These are phyloP conservation scores for Cheilosia variabilis DNA, from an alignment of 2,888 invertebrate genomes.

Conservation along the genomic window DNA sequence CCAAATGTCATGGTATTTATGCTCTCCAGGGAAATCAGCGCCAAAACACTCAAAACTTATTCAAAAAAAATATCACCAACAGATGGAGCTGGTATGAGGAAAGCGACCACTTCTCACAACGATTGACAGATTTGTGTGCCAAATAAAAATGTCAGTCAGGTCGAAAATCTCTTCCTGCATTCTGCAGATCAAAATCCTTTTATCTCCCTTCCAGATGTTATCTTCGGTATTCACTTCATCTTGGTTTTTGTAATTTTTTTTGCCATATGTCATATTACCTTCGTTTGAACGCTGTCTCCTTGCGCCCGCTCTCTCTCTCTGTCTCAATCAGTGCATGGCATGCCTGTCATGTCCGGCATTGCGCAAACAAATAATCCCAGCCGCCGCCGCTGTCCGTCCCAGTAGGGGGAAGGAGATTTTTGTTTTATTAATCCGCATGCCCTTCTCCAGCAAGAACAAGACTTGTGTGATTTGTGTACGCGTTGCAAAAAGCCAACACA, in stretches of 20 bases:
- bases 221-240: constrained; percentile 65
- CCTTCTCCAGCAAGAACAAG: constrained; percentile 14
- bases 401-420: constrained; percentile 30
- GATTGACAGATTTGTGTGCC: constrained; percentile 62
- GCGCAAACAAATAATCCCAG: constrained; percentile 66
- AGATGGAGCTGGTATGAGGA: too few relatives aligned
- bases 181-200: constrained; percentile 63
- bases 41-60: too few relatives aligned
- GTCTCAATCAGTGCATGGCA: constrained; percentile 59
- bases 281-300: background rate
- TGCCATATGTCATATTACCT: background rate
- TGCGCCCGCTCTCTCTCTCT: constrained; percentile 13
- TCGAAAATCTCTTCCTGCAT: constrained; percentile 64
- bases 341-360: constrained; percentile 68
- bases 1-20: background rate
- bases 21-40: too few relatives aligned
- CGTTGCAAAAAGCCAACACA: constrained; percentile 50
- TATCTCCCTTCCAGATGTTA: constrained; percentile 69
- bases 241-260: background rate
- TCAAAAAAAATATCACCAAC: too few relatives aligned
- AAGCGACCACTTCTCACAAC: background rate
- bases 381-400: constrained; percentile 39
- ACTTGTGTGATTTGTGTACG: constrained; percentile 62
- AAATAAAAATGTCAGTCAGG: constrained; percentile 64
- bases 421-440: constrained; percentile 52